Evolutionary conservation across 1,140 invertebrate genomes (phyloP).

Genomic region (Ceratitis capitata): DNA sequence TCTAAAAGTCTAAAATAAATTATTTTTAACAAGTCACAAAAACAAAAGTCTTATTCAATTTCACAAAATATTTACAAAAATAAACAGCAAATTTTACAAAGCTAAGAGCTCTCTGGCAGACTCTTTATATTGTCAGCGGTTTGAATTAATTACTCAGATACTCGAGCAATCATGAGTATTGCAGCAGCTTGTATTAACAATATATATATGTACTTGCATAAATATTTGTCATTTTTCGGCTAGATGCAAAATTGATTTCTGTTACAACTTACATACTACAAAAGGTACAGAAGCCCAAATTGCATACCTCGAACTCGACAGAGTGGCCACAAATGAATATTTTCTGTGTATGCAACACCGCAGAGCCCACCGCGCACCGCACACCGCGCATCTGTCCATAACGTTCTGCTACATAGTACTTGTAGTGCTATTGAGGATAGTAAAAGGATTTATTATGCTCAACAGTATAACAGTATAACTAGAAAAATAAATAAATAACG

Average conservation of each 20-base stretch:
- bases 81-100: no score
- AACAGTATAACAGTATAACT: not conserved
- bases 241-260: no score
- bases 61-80: no score
- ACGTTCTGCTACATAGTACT: not conserved
- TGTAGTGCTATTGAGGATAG: not conserved
- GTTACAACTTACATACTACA: not conserved
- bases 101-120: not conserved
- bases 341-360: not conserved
- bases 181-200: not conserved
- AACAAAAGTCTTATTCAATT: no score
- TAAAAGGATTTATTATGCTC: conserved; percentile 22
- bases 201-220: no score
- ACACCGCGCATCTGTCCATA: no score
- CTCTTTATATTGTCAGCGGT: not conserved
- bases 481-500: not conserved
- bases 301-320: not conserved
- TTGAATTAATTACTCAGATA: conserved; percentile 31
- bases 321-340: not conserved
- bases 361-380: not conserved
- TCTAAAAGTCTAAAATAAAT: no score
- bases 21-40: no score
- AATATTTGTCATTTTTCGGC: not conserved
- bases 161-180: not conserved
- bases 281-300: not conserved